These are phyloP conservation scores for Drosophila nr. medialis DNA, from an alignment of 2,888 invertebrate genomes.

Conservation along the genomic window DNA sequence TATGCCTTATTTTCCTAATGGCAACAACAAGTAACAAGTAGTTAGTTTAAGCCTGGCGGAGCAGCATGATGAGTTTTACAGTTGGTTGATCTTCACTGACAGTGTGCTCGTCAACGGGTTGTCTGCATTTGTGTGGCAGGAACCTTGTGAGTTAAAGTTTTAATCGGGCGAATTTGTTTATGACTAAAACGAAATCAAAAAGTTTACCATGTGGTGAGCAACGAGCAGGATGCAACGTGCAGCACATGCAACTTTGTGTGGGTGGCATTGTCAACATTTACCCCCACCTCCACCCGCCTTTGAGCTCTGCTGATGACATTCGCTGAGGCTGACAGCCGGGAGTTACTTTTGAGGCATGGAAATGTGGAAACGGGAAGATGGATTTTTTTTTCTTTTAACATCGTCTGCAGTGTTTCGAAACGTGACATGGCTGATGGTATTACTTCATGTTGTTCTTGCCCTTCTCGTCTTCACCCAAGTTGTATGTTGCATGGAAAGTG, in stretches of 20 bases:
- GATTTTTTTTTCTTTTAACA: constrained; percentile 20
- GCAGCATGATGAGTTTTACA: constrained; percentile 60
- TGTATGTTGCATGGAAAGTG: constrained; percentile 17
- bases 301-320: constrained; percentile 52
- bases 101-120: constrained; percentile 35
- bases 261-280: constrained; percentile 2
- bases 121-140: constrained; percentile 48
- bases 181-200: constrained; percentile 67
- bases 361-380: constrained; percentile 18
- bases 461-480: constrained; percentile 15
- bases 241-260: constrained; percentile 61
- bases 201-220: constrained; percentile 61
- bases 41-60: constrained; percentile 51
- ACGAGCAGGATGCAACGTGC: constrained; percentile 50
- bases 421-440: constrained; percentile 53
- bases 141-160: constrained; percentile 53
- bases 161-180: constrained; percentile 63
- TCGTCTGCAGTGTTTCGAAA: constrained; percentile 42
- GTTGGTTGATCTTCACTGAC: constrained; percentile 55
- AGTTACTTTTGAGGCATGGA: constrained; percentile 29
- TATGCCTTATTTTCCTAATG: constrained; percentile 25
- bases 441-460: constrained; percentile 14
- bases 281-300: neutral
- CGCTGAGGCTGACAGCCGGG: constrained; percentile 25
- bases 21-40: constrained; percentile 26